phyloP scores from a whole-genome alignment of 2,113 vertebrate genomes.

The Myiozetetes cayanensis region DNA sequence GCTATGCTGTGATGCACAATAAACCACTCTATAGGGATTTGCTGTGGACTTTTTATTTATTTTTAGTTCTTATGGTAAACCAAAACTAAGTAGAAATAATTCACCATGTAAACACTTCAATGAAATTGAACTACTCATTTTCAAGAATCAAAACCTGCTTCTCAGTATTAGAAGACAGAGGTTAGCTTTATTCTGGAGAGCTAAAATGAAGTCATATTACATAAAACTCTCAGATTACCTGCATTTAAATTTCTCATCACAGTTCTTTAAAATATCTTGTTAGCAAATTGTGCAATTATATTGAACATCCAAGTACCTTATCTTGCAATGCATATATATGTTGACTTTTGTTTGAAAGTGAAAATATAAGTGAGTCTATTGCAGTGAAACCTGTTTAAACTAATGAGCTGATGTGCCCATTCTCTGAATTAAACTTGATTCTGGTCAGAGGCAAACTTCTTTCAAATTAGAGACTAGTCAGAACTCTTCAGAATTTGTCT shows the following conservation, averaged over 20 bases:
- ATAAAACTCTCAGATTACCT: neutral
- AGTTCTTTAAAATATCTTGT: neutral
- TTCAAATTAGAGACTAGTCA: neutral
- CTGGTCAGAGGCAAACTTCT: neutral
- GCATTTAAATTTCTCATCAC: neutral
- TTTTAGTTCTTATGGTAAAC: neutral
- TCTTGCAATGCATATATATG: neutral
- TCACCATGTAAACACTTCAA: neutral
- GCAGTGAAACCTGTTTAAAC: neutral
- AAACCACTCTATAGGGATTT: neutral
- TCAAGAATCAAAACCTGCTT: neutral
- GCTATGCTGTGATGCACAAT: neutral
- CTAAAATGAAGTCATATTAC: neutral
- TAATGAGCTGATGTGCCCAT: neutral
- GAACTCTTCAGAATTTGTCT: neutral
- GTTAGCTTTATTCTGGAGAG: slow-evolving; percentile 21
- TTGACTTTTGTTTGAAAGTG: neutral
- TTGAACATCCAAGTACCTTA: neutral
- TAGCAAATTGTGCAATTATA: neutral
- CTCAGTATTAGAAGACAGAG: neutral
- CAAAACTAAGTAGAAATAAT: slow-evolving; percentile 12
- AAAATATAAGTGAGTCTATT: neutral
- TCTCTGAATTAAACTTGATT: neutral
- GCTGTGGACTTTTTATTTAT: neutral
- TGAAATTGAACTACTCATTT: neutral